phyloP scores from a whole-genome alignment of 2,113 vertebrate genomes.

The Hemibagrus wyckioides region DNA sequence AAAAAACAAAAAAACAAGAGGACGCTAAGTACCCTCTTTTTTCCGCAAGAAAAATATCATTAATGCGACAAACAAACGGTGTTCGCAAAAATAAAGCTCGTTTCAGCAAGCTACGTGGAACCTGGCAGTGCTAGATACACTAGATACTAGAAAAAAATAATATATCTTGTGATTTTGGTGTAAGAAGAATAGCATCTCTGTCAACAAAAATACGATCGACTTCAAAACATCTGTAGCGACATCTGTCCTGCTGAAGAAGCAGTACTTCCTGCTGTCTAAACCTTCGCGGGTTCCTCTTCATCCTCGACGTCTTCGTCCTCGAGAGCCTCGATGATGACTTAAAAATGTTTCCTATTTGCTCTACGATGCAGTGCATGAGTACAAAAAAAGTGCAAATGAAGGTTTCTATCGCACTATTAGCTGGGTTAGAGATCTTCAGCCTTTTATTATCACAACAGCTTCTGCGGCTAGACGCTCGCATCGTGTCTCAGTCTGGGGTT shows the following conservation, averaged over 20 bases:
- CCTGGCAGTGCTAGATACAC: conserved; percentile 79
- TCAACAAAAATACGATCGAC: conserved; percentile 72
- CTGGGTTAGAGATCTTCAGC: conserved; percentile 60
- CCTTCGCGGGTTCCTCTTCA: conserved; percentile 28
- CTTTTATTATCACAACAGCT: conserved; percentile 56
- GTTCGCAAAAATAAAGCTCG: conserved; percentile 92
- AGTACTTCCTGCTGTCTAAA: conserved; percentile 56
- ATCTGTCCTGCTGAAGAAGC: conserved; percentile 49
- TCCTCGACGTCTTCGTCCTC: conserved; percentile 55
- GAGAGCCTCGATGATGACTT: conserved; percentile 63
- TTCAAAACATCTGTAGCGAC: conserved; percentile 58
- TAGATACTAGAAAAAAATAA: conserved; percentile 85
- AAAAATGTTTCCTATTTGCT: conserved; percentile 63
- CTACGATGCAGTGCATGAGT: conserved; percentile 80
- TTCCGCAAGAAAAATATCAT: conserved; percentile 79
- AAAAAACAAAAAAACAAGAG: conserved; percentile 1
- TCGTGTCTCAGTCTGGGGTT: conserved; percentile 43
- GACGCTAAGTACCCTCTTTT: conserved; percentile 40
- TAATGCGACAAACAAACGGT: conserved; percentile 63
- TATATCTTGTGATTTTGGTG: conserved; percentile 72
- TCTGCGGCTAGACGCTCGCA: conserved; percentile 42
- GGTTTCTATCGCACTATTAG: conserved; percentile 70
- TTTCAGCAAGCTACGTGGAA: conserved; percentile 89
- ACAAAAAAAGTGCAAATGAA: conserved; percentile 77
- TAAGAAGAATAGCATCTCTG: conserved; percentile 75